phyloP scores from a whole-genome alignment of 2,797 vertebrate genomes.

The Rhinatrema bivittatum region DNA sequence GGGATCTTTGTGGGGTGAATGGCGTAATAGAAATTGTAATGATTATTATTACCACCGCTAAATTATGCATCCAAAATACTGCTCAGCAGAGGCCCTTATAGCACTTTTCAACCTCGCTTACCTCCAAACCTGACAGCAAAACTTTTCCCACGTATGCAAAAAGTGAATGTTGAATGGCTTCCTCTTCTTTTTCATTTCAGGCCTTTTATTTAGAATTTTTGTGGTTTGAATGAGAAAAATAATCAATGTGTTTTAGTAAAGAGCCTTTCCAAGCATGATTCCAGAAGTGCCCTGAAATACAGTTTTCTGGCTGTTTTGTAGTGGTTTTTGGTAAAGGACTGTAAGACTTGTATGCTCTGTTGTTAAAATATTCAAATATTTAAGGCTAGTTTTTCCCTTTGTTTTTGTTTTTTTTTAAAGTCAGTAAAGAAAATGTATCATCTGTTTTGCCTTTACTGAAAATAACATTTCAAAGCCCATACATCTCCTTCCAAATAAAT shows the following conservation, averaged over 20 bases:
- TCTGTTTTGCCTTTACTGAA: constrained; percentile 49
- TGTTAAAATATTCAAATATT: constrained; percentile 48
- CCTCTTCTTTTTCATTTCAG: constrained; percentile 32
- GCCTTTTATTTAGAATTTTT: constrained; percentile 32
- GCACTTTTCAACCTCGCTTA: too few species aligned
- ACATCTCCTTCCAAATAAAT: constrained; percentile 40
- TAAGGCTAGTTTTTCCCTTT: constrained; percentile 45
- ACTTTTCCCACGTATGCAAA: too few species aligned
- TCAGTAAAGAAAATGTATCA: constrained; percentile 46
- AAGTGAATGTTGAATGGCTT: too few species aligned
- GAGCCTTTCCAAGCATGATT: constrained; percentile 39
- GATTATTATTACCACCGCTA: too few species aligned
- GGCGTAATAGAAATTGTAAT: too few species aligned
- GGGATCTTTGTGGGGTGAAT: too few species aligned
- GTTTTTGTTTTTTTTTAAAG: too few species aligned
- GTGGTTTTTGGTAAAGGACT: too few species aligned
- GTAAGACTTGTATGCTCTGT: constrained; percentile 45
- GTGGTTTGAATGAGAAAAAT: constrained; percentile 40
- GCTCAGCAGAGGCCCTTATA: too few species aligned
- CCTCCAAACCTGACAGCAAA: background rate
- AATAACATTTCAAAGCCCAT: constrained; percentile 47
- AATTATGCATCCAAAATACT: too few species aligned
- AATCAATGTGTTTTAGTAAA: constrained; percentile 42
- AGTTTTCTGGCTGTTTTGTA: constrained; percentile 54
- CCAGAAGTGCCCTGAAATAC: constrained; percentile 46